These are phyloP conservation scores for Marasmarcha lunaedactyla DNA, from an alignment of 2,888 invertebrate species.

Conservation along the genomic window DNA sequence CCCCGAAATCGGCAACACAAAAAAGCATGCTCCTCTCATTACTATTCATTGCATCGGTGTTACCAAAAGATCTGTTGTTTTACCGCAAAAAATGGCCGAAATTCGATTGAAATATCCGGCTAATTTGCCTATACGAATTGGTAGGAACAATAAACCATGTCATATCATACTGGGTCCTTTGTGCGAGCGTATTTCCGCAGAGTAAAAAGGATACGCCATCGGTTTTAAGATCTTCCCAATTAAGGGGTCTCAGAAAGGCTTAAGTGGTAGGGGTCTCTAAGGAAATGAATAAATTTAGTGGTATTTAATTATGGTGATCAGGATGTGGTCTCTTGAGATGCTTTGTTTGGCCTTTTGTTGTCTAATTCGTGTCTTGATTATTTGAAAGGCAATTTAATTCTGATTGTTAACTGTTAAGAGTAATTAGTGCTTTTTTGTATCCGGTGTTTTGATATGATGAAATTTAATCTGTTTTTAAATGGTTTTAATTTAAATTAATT, in stretches of 20 bases:
- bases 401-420: background rate
- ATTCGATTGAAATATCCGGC: conserved; percentile 61
- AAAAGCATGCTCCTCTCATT: conserved; percentile 22
- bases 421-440: background rate
- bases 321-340: conserved; percentile 28
- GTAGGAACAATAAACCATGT: conserved; percentile 55
- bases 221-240: conserved; percentile 39
- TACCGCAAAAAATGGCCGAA: conserved; percentile 24
- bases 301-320: conserved; percentile 37
- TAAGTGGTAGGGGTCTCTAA: conserved; percentile 51
- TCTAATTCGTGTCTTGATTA: conserved; percentile 25
- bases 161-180: conserved; percentile 57
- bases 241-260: conserved; percentile 40
- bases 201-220: conserved; percentile 40
- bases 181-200: conserved; percentile 56
- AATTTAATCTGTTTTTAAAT: too few species aligned
- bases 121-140: conserved; percentile 55
- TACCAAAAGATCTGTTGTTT: conserved; percentile 23
- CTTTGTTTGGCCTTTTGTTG: conserved; percentile 18
- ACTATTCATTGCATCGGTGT: conserved; percentile 37
- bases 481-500: too few species aligned
- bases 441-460: too few species aligned
- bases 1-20: conserved; percentile 10
- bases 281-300: conserved; percentile 35
- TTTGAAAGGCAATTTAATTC: conserved; percentile 13